Evolutionary conservation across 1,140 invertebrate genomes (phyloP).

Genomic region (Hylaeus anthracinus): DNA sequence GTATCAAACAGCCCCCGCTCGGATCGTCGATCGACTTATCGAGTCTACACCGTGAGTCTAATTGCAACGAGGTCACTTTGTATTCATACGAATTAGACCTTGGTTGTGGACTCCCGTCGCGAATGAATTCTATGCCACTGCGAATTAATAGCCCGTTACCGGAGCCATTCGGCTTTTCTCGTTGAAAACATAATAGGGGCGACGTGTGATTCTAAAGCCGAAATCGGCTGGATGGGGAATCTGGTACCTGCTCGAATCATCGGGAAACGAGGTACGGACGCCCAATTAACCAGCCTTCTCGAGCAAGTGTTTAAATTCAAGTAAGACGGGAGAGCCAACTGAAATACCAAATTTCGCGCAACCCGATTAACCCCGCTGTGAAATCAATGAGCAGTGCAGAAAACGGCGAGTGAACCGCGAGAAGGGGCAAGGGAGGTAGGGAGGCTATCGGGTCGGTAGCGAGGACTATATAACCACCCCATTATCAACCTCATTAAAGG

Average conservation of each 20-base stretch:
- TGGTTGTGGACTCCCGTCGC: no score
- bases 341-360: slow-evolving; percentile 63
- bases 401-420: slow-evolving; percentile 44
- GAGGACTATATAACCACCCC: slow-evolving; percentile 62
- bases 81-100: no score
- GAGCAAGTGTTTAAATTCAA: slow-evolving; percentile 63
- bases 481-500: slow-evolving; percentile 72
- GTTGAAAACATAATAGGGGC: not conserved
- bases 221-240: not conserved
- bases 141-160: no score
- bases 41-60: no score
- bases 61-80: no score
- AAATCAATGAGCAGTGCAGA: slow-evolving; percentile 61
- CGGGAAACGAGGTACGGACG: slow-evolving; percentile 6
- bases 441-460: slow-evolving; percentile 40
- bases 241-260: not conserved
- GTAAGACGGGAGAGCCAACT: slow-evolving; percentile 32
- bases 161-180: no score
- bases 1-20: no score
- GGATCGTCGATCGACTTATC: no score
- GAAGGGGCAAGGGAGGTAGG: not conserved
- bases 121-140: no score
- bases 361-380: slow-evolving; percentile 59
- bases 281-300: slow-evolving; percentile 58
- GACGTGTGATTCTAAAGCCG: slow-evolving; percentile 1